phyloP scores from a whole-genome alignment of 2,797 vertebrate genomes.

The Ara ararauna region DNA sequence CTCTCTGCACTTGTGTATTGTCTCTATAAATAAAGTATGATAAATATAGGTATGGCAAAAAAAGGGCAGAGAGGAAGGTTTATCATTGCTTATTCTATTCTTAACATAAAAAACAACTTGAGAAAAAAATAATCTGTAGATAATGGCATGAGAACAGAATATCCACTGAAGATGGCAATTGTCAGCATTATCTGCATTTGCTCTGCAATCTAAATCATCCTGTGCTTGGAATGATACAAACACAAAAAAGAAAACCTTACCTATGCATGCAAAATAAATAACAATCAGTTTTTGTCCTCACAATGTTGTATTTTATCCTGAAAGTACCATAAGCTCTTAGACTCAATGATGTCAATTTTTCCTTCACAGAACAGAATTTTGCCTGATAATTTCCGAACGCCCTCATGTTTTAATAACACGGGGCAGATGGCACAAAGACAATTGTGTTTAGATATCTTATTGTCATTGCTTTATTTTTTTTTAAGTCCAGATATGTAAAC shows the following conservation, averaged over 20 bases:
- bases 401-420: neutral
- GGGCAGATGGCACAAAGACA: neutral
- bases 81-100: neutral
- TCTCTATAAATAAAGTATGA: neutral
- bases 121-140: neutral
- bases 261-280: neutral
- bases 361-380: neutral
- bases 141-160: neutral
- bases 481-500: neutral
- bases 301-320: neutral
- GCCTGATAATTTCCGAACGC: neutral
- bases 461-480: neutral
- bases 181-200: neutral
- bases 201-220: neutral
- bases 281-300: neutral
- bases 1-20: neutral
- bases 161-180: neutral
- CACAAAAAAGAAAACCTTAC: neutral
- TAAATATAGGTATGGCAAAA: neutral
- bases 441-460: neutral
- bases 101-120: neutral
- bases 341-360: neutral
- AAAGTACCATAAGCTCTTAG: neutral
- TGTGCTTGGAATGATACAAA: neutral
- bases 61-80: fast-evolving